Evolutionary conservation across 2,797 vertebrate species (phyloP).

Genomic region (Sitta carolinensis): DNA sequence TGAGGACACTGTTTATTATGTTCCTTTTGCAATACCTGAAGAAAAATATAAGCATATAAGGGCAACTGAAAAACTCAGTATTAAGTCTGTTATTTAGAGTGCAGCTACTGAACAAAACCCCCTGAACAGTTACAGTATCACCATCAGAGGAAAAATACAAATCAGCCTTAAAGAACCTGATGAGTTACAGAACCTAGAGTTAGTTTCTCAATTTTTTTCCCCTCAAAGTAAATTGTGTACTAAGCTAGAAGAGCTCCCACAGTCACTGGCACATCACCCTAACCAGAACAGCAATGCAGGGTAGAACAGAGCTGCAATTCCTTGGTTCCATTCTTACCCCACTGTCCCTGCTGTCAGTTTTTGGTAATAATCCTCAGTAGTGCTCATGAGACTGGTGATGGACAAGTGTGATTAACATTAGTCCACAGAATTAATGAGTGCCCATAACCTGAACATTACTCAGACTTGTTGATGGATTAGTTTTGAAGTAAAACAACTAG

Average conservation of each 20-base stretch:
- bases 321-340: neutral
- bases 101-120: neutral
- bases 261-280: neutral
- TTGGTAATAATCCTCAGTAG: constrained; percentile 17
- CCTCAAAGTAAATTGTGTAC: neutral
- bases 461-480: constrained; percentile 44
- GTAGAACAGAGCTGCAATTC: neutral
- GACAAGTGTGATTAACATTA: constrained; percentile 24
- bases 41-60: constrained; percentile 5
- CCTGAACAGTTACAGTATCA: neutral
- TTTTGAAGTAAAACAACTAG: constrained; percentile 55
- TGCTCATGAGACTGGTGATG: neutral
- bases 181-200: neutral
- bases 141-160: constrained; percentile 1
- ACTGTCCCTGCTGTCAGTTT: constrained; percentile 24
- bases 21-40: constrained; percentile 4
- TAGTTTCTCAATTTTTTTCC: neutral
- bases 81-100: neutral
- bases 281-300: neutral
- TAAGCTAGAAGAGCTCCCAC: neutral
- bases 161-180: neutral
- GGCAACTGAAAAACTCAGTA: neutral
- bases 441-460: constrained; percentile 49
- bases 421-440: constrained; percentile 28
- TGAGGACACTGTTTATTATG: neutral